Evolutionary conservation across 1,140 invertebrate genomes (phyloP), one percentile per base, ranked within the genome.

Genomic region (Rhagoletis zephyria): DNA sequence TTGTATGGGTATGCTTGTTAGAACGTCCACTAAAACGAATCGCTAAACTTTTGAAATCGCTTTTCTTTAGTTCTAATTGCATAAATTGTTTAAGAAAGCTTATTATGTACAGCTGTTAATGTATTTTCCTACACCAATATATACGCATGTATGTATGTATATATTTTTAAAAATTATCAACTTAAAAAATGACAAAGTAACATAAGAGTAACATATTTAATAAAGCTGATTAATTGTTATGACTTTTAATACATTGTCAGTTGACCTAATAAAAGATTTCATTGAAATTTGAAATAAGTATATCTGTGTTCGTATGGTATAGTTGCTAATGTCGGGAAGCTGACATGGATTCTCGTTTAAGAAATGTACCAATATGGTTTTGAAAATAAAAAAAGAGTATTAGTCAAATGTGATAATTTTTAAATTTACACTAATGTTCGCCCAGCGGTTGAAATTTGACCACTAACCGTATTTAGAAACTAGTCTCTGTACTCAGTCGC

Each of bases 1-100:
- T 74, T 74, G 45, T 19, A 64, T 19, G 3, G 1, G n/a, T 5
- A 65, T n/a, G 19, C 30, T 40, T 10, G 64, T 67, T 9, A 67
- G 64, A 67, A 67, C 19, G 19, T 67, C 12, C 9, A 40, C 19
- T 30, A 42, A 30, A 45, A 14, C 45, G 14, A 74, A 48, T 4
- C 40, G 40, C 67, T 74, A 45, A 42, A 10, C 10, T 56, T 56
- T 56, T 56, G 51, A 56, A 56, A 56, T 56, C 51, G 51, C 51
- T 63, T 14, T 74, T 40, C 42, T 16, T 40, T 74, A 45, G 40
- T 74, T 74, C 67, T 74, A 74, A 40, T 45, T 74, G 45, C 67
- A 74, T 48, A 74, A 67, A 67, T 67, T 67, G 30, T 19, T 30
- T 5, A 19, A 64, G 63, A 19, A 64, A 19, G 5, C 9, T 64